phyloP scores from a whole-genome alignment of 2,797 vertebrate genomes.

The Sciaenops ocellatus region DNA sequence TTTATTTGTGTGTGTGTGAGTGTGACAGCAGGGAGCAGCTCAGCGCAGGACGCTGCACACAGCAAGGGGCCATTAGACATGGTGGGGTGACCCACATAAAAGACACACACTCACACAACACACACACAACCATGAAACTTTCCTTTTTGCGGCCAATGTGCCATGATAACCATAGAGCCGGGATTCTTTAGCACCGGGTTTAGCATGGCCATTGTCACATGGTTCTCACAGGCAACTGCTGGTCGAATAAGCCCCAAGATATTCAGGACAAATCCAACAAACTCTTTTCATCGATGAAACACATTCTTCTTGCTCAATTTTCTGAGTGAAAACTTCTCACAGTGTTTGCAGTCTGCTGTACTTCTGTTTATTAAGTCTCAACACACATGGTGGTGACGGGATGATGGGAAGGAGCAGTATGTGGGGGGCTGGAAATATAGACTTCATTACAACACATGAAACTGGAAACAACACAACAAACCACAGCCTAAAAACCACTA shows the following conservation, averaged over 20 bases:
- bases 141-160: slow-evolving; percentile 78
- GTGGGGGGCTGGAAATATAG: background rate
- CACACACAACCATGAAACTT: slow-evolving; percentile 71
- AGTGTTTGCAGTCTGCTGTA: slow-evolving; percentile 13
- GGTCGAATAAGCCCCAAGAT: slow-evolving; percentile 54
- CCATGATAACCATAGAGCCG: slow-evolving; percentile 83
- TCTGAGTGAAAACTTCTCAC: slow-evolving; percentile 29
- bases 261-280: slow-evolving; percentile 54
- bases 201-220: slow-evolving; percentile 76
- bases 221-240: slow-evolving; percentile 74
- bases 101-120: slow-evolving; percentile 68
- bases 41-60: slow-evolving; percentile 85
- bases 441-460: background rate
- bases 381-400: slow-evolving; percentile 10
- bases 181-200: slow-evolving; percentile 76
- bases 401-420: background rate
- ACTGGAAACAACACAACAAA: slow-evolving; percentile 27
- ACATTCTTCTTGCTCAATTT: slow-evolving; percentile 45
- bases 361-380: slow-evolving; percentile 8
- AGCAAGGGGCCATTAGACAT: slow-evolving; percentile 91
- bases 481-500: background rate
- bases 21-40: slow-evolving; percentile 84
- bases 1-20: slow-evolving; percentile 78
- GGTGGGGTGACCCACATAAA: slow-evolving; percentile 90
- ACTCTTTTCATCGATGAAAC: slow-evolving; percentile 55